A percentile compares a stretch with the other conserved stretches of the same genome.
Conservation (phyloP, 2,797 vertebrate genomes). For the Zenarchopterus dispar region DNA sequence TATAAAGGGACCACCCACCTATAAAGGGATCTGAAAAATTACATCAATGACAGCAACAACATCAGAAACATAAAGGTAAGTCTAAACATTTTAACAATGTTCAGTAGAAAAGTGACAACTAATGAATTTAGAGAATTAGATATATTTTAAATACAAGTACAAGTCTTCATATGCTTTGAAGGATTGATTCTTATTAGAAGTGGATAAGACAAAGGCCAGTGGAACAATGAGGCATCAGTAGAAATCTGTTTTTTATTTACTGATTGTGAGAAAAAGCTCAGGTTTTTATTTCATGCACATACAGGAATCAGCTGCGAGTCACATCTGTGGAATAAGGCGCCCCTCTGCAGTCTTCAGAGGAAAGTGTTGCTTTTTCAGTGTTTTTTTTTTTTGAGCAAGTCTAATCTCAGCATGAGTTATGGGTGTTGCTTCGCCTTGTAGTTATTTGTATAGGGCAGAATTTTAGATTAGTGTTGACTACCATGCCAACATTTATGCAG, state of each 20-base stretch:
- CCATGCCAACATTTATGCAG: conserved; percentile 8
- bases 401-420: not conserved
- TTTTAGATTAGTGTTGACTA: conserved; percentile 17
- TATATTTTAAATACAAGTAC: conserved; percentile 36
- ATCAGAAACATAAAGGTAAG: conserved; percentile 51
- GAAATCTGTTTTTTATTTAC: conserved; percentile 48
- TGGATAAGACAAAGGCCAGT: conserved; percentile 29
- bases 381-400: not conserved
- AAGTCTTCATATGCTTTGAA: conserved; percentile 40
- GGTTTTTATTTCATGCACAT: conserved; percentile 18
- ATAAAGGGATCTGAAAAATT: conserved; percentile 42
- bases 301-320: conserved; percentile 41
- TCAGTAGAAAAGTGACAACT: conserved; percentile 62
- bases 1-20: conserved; percentile 46
- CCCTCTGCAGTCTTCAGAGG: conserved; percentile 45
- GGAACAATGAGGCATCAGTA: conserved; percentile 33
- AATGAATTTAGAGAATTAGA: conserved; percentile 41
- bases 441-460: conserved; percentile 11
- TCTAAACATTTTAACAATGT: conserved; percentile 55
- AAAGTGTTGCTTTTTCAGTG: conserved; percentile 21
- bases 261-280: conserved; percentile 33
- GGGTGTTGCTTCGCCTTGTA: conserved; percentile 7
- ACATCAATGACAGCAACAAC: conserved; percentile 51
- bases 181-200: conserved; percentile 32
- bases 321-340: conserved; percentile 44